Conservation (phyloP, 2,797 vertebrate genomes). For the Falco cherrug region DNA sequence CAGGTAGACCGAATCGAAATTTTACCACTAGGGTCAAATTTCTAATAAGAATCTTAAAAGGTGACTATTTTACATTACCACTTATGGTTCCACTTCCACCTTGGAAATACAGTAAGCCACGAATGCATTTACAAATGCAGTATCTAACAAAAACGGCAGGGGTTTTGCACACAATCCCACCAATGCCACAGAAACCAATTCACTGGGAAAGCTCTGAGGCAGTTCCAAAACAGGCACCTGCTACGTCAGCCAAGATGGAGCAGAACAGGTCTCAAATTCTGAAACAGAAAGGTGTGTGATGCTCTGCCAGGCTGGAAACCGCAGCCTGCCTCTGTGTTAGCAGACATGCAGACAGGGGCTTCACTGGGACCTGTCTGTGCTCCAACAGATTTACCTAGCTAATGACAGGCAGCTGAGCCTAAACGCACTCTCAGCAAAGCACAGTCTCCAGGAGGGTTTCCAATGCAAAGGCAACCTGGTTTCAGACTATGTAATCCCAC, state of each 20-base stretch:
- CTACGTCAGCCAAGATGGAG: neutral
- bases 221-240: neutral
- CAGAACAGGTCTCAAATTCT: neutral
- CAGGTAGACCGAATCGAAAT: neutral
- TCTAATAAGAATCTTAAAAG: neutral
- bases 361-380: neutral
- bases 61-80: neutral
- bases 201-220: neutral
- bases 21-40: neutral
- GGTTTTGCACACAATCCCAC: neutral
- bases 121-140: fast-evolving
- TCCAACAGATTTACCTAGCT: neutral
- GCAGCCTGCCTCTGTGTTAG: neutral
- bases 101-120: neutral
- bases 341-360: neutral
- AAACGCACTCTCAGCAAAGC: no score
- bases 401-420: fast-evolving
- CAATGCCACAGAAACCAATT: neutral
- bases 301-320: neutral
- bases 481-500: neutral
- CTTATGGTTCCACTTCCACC: neutral
- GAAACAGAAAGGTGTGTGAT: neutral
- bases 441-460: neutral
- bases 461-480: fast-evolving
- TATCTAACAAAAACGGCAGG: neutral